These are phyloP conservation scores for Drosophila sturtevanti DNA, from an alignment of 1,140 invertebrate genomes.

Conservation along the genomic window DNA sequence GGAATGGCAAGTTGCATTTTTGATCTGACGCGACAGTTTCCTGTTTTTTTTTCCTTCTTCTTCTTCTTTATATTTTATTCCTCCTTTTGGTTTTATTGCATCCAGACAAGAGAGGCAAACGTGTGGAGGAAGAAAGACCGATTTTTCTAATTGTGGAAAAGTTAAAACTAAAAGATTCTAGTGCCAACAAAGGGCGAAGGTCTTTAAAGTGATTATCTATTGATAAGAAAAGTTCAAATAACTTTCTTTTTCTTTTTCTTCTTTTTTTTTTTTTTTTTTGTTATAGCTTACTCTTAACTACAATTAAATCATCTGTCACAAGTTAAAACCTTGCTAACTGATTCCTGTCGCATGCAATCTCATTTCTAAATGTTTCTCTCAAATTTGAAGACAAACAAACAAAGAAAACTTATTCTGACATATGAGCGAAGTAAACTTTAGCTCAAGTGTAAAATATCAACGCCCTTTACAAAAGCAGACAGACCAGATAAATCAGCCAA, in stretches of 20 bases:
- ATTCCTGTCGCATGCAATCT: background rate
- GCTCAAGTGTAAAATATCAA: background rate
- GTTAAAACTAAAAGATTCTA: background rate
- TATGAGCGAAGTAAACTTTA: background rate
- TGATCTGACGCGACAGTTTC: conserved; percentile 59
- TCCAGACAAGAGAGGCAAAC: background rate
- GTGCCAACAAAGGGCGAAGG: background rate
- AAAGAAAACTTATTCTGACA: background rate
- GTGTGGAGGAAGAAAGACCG: conserved; percentile 14
- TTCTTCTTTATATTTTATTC: background rate
- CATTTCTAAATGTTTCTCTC: background rate
- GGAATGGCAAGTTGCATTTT: conserved; percentile 48
- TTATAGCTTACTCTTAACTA: background rate
- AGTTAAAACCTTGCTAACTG: background rate
- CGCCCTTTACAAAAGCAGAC: background rate
- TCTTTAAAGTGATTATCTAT: background rate
- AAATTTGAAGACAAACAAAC: background rate
- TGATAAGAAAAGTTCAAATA: background rate
- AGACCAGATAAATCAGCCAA: background rate
- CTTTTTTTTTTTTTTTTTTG: background rate
- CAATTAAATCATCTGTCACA: background rate
- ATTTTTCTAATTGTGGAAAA: conserved; percentile 45
- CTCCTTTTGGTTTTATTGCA: conserved; percentile 29
- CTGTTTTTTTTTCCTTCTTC: background rate
- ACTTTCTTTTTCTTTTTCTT: background rate